Evolutionary conservation across 2,888 invertebrate genomes (phyloP).

Genomic region (Ornithoptera priamus): DNA sequence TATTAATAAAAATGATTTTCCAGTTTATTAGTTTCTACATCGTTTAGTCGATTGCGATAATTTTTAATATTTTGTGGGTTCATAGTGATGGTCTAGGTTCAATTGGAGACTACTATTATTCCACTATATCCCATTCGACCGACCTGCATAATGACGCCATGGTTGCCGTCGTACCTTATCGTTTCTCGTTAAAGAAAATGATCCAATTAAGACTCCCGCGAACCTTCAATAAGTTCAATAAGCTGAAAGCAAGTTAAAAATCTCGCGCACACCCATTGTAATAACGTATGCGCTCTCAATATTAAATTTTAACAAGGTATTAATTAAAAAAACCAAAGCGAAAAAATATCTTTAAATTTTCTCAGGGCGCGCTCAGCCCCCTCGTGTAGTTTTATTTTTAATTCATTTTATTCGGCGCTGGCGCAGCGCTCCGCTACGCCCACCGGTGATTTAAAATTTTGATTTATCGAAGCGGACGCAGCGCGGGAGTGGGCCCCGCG

Average conservation of each 20-base stretch:
- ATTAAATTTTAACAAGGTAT: slow-evolving; percentile 81
- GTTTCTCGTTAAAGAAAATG: slow-evolving; percentile 73
- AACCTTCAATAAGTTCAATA: slow-evolving; percentile 66
- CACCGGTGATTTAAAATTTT: slow-evolving; percentile 80
- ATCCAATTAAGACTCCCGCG: slow-evolving; percentile 70
- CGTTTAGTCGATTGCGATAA: too few relatives aligned
- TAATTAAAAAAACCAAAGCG: slow-evolving; percentile 80
- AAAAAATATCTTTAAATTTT: slow-evolving; percentile 75
- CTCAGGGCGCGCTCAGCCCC: slow-evolving; percentile 73
- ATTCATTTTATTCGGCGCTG: slow-evolving; percentile 79
- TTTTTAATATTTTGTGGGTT: too few relatives aligned
- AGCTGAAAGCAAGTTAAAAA: slow-evolving; percentile 73
- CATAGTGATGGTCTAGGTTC: too few relatives aligned
- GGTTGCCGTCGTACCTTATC: slow-evolving; percentile 63
- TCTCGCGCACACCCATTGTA: slow-evolving; percentile 77
- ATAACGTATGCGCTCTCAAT: slow-evolving; percentile 78
- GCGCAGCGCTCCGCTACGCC: slow-evolving; percentile 69
- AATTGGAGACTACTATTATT: too few relatives aligned
- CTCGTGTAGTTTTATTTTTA: slow-evolving; percentile 75
- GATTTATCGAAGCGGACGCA: slow-evolving; percentile 73
- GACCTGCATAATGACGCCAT: slow-evolving; percentile 47
- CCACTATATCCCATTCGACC: neutral
- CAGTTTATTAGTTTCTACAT: too few relatives aligned
- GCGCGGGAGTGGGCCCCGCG: slow-evolving; percentile 55
- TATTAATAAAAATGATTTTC: too few relatives aligned